Conservation (phyloP, 1,140 invertebrate species). For the Coenobita brevimanus region DNA sequence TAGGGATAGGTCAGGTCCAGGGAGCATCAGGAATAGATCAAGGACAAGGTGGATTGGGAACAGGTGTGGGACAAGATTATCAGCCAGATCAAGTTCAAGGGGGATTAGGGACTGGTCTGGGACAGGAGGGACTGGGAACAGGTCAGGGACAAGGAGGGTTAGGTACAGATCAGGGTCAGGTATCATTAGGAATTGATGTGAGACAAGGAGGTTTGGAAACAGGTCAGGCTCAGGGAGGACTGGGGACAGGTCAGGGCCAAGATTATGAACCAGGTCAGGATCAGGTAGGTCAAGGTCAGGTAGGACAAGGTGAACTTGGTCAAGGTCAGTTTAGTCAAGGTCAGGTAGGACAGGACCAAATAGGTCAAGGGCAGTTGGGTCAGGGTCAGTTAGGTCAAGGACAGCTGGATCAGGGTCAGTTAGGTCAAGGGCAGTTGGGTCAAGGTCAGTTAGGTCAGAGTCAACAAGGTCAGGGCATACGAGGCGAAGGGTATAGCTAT, state of each 20-base stretch:
- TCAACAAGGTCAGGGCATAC: background rate
- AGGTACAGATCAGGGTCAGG: background rate
- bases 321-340: background rate
- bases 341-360: too few relatives aligned
- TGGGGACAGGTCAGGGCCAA: background rate
- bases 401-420: background rate
- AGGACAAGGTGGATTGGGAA: background rate
- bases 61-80: too few relatives aligned
- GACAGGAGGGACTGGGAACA: too few relatives aligned
- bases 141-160: too few relatives aligned
- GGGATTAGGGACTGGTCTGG: too few relatives aligned
- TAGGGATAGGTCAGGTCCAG: background rate
- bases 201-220: background rate
- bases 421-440: background rate
- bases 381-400: background rate
- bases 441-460: background rate
- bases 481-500: conserved; percentile 19
- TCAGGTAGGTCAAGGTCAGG: too few relatives aligned
- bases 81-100: too few relatives aligned
- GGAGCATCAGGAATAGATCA: background rate
- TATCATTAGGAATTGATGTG: background rate
- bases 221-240: background rate
- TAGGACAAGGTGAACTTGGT: background rate
- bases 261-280: too few relatives aligned
- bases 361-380: background rate